phyloP scores from a whole-genome alignment of 1,140 invertebrate genomes.

The Drosophila truncata region DNA sequence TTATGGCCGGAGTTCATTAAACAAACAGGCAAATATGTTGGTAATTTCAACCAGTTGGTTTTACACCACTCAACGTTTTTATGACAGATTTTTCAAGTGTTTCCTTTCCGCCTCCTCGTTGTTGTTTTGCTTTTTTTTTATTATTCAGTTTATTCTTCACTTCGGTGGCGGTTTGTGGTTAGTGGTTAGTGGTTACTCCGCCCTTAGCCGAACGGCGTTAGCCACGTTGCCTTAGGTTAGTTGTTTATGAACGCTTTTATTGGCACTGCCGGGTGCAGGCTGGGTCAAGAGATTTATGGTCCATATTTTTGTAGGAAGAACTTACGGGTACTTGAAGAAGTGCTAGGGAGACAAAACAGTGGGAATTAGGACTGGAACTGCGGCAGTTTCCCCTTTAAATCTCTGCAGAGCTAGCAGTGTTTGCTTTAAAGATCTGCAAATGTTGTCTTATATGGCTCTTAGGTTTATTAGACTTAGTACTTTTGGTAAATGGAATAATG shows the following conservation, averaged over 20 bases:
- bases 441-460: conserved; percentile 8
- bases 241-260: conserved; percentile 82
- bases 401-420: neutral
- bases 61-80: conserved; percentile 70
- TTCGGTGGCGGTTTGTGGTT: conserved; percentile 59
- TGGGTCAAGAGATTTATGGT: conserved; percentile 67
- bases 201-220: conserved; percentile 21
- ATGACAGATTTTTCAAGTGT: conserved; percentile 83
- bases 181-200: conserved; percentile 42
- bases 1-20: conserved; percentile 64
- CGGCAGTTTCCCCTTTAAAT: neutral
- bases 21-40: conserved; percentile 81
- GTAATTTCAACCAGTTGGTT: conserved; percentile 79
- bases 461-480: conserved; percentile 2
- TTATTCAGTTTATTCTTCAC: conserved; percentile 23
- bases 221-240: conserved; percentile 71
- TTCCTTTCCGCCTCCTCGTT: conserved; percentile 39
- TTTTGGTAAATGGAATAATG: neutral
- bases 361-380: conserved; percentile 24
- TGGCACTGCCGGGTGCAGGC: conserved; percentile 51
- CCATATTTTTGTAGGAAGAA: conserved; percentile 62
- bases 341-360: neutral
- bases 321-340: conserved; percentile 38
- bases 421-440: conserved; percentile 21
- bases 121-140: conserved; percentile 23